Conservation (phyloP, 2,888 invertebrate species). For the Biston stratarius region DNA sequence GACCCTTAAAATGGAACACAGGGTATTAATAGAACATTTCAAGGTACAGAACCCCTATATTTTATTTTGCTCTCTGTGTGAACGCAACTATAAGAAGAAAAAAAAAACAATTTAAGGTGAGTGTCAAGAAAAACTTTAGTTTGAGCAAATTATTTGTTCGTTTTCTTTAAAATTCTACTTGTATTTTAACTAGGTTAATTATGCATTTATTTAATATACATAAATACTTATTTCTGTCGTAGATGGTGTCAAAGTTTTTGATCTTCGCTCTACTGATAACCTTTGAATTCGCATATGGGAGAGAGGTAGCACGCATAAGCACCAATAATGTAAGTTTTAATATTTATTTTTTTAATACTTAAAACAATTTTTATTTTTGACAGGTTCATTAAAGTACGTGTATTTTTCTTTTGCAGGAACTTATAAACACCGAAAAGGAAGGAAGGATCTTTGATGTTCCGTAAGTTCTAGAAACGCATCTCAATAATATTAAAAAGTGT, state of each 20-base stretch:
- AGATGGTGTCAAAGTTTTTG: constrained; percentile 33
- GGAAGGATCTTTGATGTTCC: constrained; percentile 31
- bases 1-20: constrained; percentile 19
- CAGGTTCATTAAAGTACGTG: neutral
- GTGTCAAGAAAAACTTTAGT: neutral
- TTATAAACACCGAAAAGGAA: constrained; percentile 21
- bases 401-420: constrained; percentile 26
- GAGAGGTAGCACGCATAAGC: constrained; percentile 5
- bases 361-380: neutral
- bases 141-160: neutral
- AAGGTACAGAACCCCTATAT: constrained; percentile 16
- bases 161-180: neutral
- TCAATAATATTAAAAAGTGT: too few relatives aligned
- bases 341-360: neutral
- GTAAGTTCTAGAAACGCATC: constrained; percentile 24
- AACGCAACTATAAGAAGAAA: constrained; percentile 14
- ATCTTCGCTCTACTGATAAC: constrained; percentile 24
- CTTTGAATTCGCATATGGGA: constrained; percentile 29
- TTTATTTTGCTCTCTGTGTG: constrained; percentile 12
- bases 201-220: neutral
- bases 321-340: constrained; percentile 22
- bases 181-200: neutral
- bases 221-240: neutral
- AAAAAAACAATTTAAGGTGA: constrained; percentile 9
- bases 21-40: constrained; percentile 32